phyloP scores from a whole-genome alignment of 2,888 invertebrate species.

The Clunio marinus region DNA sequence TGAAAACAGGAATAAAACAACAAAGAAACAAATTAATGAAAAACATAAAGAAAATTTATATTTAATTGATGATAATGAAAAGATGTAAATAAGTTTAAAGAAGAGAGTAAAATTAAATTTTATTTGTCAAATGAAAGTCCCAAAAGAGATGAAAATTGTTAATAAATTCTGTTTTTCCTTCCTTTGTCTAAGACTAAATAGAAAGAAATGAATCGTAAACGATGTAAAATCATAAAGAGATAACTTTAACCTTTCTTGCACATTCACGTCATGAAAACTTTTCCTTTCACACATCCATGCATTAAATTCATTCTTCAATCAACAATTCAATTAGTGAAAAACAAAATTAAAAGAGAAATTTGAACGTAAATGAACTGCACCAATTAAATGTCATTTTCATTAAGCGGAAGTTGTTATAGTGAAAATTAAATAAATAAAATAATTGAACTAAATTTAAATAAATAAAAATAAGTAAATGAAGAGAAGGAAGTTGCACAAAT shows the following conservation, averaged over 20 bases:
- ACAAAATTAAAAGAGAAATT: not conserved
- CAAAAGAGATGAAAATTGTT: not conserved
- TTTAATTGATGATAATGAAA: conserved; percentile 16
- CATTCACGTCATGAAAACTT: conserved; percentile 3
- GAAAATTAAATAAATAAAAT: not conserved
- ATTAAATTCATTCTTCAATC: too few relatives aligned
- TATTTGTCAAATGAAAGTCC: not conserved
- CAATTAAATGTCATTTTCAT: conserved; percentile 26
- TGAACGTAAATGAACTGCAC: conserved; percentile 7
- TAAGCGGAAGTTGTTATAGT: not conserved
- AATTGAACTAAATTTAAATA: conserved; percentile 9
- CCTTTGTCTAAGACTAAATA: conserved; percentile 4
- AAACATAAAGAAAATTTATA: not conserved
- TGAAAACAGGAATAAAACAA: not conserved
- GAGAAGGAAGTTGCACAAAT: conserved; percentile 5
- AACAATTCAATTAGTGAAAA: conserved; percentile 10
- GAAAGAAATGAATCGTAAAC: conserved; percentile 11
- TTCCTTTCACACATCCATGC: not conserved
- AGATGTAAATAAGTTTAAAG: not conserved
- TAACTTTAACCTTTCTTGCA: conserved; percentile 5
- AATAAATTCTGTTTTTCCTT: not conserved
- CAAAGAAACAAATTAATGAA: not conserved
- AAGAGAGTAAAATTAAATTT: not conserved
- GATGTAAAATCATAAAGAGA: conserved; percentile 5
- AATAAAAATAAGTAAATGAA: not conserved